A percentile compares a stretch with the other conserved stretches of the same genome.
Evolutionary conservation across 2,888 invertebrate species (phyloP).

Genomic region (Willowsia nigromaculata): DNA sequence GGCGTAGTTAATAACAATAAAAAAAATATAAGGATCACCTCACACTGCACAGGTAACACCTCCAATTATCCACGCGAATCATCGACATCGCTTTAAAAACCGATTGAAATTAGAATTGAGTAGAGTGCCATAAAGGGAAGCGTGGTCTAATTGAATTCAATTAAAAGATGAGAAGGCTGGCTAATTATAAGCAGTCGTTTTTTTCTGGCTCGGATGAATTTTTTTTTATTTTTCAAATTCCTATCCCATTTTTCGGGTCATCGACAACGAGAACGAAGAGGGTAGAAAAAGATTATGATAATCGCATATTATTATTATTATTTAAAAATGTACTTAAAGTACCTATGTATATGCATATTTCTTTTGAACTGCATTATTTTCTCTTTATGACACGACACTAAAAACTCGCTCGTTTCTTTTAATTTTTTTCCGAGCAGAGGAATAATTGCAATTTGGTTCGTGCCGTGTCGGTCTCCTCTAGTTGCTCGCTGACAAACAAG

Average conservation of each 20-base stretch:
- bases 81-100: not conserved
- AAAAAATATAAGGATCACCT: not conserved
- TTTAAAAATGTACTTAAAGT: no score
- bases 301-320: no score
- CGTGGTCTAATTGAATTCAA: constrained; percentile 31
- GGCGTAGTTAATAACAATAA: not conserved
- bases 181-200: not conserved
- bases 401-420: not conserved
- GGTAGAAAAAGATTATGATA: not conserved
- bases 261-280: not conserved
- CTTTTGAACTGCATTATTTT: no score
- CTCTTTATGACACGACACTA: constrained; percentile 10
- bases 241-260: not conserved
- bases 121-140: constrained; percentile 35
- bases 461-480: constrained; percentile 43
- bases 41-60: not conserved
- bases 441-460: constrained; percentile 40
- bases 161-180: not conserved
- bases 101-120: not conserved
- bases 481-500: not conserved
- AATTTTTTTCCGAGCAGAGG: not conserved
- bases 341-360: no score
- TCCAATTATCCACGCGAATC: constrained; percentile 45
- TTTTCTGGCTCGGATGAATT: no score
- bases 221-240: not conserved